Percentiles rank a stretch among this genome's conserved stretches.
phyloP scores from a whole-genome alignment of 2,113 vertebrate genomes.

The Irena cyanogastra region DNA sequence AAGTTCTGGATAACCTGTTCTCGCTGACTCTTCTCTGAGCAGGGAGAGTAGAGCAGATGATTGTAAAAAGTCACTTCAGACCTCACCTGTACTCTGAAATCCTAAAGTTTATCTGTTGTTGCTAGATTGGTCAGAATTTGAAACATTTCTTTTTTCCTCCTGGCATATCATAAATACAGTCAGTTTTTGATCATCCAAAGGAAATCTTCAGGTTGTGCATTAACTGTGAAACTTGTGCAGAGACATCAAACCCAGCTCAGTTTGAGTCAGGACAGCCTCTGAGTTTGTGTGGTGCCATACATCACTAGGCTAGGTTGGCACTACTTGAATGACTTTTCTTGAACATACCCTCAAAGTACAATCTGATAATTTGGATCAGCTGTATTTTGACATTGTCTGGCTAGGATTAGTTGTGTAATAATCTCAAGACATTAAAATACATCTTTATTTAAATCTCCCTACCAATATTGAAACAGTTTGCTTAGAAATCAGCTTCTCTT shows the following conservation, averaged over 20 bases:
- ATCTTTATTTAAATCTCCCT: neutral
- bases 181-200: neutral
- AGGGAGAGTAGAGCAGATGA: neutral
- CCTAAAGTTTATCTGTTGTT: neutral
- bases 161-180: neutral
- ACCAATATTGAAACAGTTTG: neutral
- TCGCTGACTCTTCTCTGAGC: neutral
- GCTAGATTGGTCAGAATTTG: neutral
- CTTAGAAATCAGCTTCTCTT: neutral
- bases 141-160: fast-evolving
- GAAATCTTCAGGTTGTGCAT: neutral
- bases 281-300: neutral
- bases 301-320: neutral
- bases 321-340: neutral
- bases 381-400: neutral
- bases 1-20: neutral
- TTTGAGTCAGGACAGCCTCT: neutral
- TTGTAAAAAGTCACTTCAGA: neutral
- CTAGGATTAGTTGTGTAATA: neutral
- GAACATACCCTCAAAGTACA: neutral
- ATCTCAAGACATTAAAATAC: neutral
- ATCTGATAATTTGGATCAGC: neutral
- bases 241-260: neutral
- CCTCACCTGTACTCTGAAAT: neutral
- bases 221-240: neutral